A percentile compares a stretch with the other conserved stretches of the same genome.
Conservation (phyloP, 2,797 vertebrate species). For the Sebastes kiyomatsui region DNA sequence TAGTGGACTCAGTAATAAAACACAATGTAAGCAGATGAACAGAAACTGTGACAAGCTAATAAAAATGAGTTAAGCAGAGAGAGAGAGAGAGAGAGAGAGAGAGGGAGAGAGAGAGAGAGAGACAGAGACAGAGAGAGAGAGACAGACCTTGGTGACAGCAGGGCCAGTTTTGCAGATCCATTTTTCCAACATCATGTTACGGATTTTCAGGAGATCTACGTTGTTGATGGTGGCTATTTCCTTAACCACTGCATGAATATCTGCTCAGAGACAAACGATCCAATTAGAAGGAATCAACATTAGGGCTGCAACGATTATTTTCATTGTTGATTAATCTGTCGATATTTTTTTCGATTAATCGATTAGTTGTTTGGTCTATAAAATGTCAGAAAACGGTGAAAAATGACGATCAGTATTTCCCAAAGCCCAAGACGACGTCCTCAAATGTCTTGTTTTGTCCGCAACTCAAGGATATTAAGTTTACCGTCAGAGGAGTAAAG, state of each 20-base stretch:
- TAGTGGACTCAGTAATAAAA: background rate
- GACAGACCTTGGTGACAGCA: slow-evolving; percentile 80
- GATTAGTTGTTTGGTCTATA: too few species aligned
- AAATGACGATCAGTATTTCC: too few species aligned
- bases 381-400: background rate
- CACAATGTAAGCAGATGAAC: background rate
- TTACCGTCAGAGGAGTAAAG: too few species aligned
- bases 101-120: background rate
- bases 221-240: slow-evolving; percentile 91
- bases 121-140: background rate
- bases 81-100: too few species aligned
- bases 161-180: slow-evolving; percentile 89
- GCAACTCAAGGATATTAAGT: too few species aligned
- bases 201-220: slow-evolving; percentile 90
- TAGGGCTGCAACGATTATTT: too few species aligned
- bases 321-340: too few species aligned
- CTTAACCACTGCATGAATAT: slow-evolving; percentile 89
- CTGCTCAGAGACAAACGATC: slow-evolving; percentile 66
- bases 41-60: background rate
- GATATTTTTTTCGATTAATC: accelerated
- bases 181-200: slow-evolving; percentile 89
- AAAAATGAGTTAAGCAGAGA: background rate
- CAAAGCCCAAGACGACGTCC: too few species aligned
- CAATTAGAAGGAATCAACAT: background rate
- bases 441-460: too few species aligned